Conservation (phyloP, 2,888 invertebrate genomes). For the Steromphala cineraria region DNA sequence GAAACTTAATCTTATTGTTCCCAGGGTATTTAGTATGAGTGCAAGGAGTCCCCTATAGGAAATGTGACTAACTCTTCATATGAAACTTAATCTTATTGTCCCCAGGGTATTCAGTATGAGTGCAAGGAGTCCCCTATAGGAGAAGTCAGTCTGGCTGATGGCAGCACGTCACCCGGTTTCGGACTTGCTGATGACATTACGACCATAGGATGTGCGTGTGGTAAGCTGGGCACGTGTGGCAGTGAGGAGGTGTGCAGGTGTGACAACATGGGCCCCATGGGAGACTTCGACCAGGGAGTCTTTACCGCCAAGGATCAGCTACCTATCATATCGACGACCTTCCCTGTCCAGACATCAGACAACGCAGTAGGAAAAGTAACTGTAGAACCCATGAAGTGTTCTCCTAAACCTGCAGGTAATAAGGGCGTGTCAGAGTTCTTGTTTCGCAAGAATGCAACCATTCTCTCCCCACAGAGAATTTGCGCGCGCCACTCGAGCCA, state of each 20-base stretch:
- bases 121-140: constrained; percentile 54
- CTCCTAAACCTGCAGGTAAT: constrained; percentile 56
- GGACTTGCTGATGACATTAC: constrained; percentile 40
- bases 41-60: too few species aligned
- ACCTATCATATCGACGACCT: constrained; percentile 41
- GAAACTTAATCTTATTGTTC: too few species aligned
- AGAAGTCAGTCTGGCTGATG: constrained; percentile 39
- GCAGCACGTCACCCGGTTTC: constrained; percentile 42
- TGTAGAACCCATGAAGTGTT: constrained; percentile 37
- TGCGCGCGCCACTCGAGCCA: too few species aligned
- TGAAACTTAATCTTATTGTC: too few species aligned
- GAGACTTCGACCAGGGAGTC: constrained; percentile 46
- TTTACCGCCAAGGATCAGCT: constrained; percentile 44
- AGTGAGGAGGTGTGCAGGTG: constrained; percentile 52
- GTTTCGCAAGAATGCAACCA: too few species aligned
- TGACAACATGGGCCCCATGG: constrained; percentile 45
- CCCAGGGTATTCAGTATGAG: constrained; percentile 52
- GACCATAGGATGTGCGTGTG: constrained; percentile 52
- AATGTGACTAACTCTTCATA: neutral
- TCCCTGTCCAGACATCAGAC: constrained; percentile 36
- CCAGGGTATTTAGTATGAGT: too few species aligned
- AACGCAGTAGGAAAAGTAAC: constrained; percentile 34
- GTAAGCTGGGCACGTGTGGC: constrained; percentile 49
- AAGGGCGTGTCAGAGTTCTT: too few species aligned
- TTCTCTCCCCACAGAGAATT: too few species aligned